phyloP scores from a whole-genome alignment of 1,140 invertebrate genomes.

The Archivesica marissinica region DNA sequence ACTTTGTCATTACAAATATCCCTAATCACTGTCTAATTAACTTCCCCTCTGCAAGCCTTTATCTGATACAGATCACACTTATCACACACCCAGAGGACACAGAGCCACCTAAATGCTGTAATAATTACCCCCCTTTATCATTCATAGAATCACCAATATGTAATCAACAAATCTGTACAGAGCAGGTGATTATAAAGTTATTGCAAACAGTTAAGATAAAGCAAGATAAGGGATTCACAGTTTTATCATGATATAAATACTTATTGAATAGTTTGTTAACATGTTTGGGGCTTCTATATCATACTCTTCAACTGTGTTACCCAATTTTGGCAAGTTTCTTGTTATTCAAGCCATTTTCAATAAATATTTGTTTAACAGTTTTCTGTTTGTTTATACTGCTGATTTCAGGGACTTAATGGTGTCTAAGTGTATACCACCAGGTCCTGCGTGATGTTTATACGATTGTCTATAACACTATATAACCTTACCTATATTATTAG shows the following conservation, averaged over 20 bases:
- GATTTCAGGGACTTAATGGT: conserved; percentile 12
- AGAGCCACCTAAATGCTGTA: conserved; percentile 27
- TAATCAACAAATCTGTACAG: conserved; percentile 14
- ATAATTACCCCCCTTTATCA: conserved; percentile 38
- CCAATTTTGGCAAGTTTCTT: conserved; percentile 19
- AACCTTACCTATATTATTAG: too few species aligned
- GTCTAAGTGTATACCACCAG: conserved; percentile 25
- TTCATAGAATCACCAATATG: conserved; percentile 28
- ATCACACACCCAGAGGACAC: conserved; percentile 27
- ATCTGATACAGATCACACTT: conserved; percentile 33
- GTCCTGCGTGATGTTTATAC: neutral
- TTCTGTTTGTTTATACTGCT: conserved; percentile 28
- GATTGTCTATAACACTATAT: conserved; percentile 2
- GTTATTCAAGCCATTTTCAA: conserved; percentile 4
- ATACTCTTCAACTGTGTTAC: conserved; percentile 2
- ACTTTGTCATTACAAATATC: conserved; percentile 17
- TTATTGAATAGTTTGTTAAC: neutral
- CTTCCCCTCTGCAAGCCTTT: neutral
- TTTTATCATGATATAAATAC: neutral
- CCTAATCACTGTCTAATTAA: conserved; percentile 24
- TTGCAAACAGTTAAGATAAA: conserved; percentile 38
- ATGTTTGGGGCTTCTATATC: neutral
- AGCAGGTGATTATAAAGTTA: conserved; percentile 35
- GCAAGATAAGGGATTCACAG: conserved; percentile 8
- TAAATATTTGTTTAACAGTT: conserved; percentile 51